A percentile compares a stretch with the other conserved stretches of the same genome.
phyloP scores from a whole-genome alignment of 2,888 invertebrate genomes.

The Macrophya alboannulata region DNA sequence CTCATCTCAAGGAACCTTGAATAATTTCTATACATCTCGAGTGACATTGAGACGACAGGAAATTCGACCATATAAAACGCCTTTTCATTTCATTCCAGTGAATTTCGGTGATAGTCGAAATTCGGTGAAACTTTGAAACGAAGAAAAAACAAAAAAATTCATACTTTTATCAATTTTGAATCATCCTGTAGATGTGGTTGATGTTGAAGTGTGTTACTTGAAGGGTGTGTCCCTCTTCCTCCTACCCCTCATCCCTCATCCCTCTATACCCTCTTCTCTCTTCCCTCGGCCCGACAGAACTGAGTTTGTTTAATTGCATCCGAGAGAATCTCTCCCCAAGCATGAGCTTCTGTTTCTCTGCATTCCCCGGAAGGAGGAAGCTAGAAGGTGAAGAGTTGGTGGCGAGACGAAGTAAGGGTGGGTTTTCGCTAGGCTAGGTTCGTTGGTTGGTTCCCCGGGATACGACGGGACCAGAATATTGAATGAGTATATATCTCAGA shows the following conservation, averaged over 20 bases:
- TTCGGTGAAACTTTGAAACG: too few species aligned
- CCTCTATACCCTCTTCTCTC: background rate
- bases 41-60: background rate
- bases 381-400: constrained; percentile 34
- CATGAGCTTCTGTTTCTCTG: constrained; percentile 51
- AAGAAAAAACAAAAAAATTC: too few species aligned
- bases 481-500: constrained; percentile 43
- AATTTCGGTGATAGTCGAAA: too few species aligned
- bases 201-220: constrained; percentile 2
- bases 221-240: background rate
- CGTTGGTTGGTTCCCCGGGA: constrained; percentile 31
- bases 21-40: background rate
- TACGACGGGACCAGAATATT: constrained; percentile 52
- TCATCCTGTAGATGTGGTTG: constrained; percentile 4
- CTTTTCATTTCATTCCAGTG: too few species aligned
- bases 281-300: constrained; percentile 27
- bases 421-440: constrained; percentile 2
- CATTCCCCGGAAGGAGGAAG: constrained; percentile 31
- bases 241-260: background rate
- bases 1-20: constrained; percentile 7
- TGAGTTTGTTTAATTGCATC: constrained; percentile 56
- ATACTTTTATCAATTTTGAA: background rate
- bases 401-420: constrained; percentile 11
- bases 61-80: constrained; percentile 1
- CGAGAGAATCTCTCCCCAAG: constrained; percentile 31